A percentile compares a stretch with the other conserved stretches of the same genome.
Evolutionary conservation across 2,888 invertebrate genomes (phyloP).

Genomic region (Nymphalis c-album): DNA sequence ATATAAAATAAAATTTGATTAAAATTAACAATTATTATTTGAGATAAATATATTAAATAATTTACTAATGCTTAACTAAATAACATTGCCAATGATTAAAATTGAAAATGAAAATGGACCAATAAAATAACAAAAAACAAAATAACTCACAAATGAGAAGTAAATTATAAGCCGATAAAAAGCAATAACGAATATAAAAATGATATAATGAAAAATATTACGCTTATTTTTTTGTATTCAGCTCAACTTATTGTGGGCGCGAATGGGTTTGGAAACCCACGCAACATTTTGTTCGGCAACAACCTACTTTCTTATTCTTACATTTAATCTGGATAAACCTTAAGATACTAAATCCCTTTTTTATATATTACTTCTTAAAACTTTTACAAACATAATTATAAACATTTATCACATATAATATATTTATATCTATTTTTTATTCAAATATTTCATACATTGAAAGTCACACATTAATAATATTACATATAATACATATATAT

Average conservation of each 20-base stretch:
- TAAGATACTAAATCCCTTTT: background rate
- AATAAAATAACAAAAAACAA: background rate
- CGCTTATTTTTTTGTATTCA: background rate
- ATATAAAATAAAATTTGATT: too few species aligned
- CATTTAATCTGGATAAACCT: background rate
- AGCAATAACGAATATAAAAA: background rate
- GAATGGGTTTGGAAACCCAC: constrained; percentile 6
- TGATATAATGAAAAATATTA: background rate
- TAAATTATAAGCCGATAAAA: background rate
- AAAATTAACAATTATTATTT: too few species aligned
- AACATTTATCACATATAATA: too few species aligned
- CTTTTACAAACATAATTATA: too few species aligned
- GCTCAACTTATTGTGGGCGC: background rate
- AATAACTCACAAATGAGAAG: background rate
- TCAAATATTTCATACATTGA: too few species aligned
- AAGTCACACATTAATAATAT: too few species aligned
- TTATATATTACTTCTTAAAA: background rate
- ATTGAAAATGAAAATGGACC: background rate
- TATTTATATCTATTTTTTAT: too few species aligned
- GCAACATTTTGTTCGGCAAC: background rate
- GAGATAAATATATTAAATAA: too few species aligned
- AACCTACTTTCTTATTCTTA: background rate
- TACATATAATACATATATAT: too few species aligned
- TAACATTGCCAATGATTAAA: too few species aligned
- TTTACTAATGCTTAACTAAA: too few species aligned